Base-by-base conservation (phyloP, 2,113 vertebrate species). In the Apus apus region DNA sequence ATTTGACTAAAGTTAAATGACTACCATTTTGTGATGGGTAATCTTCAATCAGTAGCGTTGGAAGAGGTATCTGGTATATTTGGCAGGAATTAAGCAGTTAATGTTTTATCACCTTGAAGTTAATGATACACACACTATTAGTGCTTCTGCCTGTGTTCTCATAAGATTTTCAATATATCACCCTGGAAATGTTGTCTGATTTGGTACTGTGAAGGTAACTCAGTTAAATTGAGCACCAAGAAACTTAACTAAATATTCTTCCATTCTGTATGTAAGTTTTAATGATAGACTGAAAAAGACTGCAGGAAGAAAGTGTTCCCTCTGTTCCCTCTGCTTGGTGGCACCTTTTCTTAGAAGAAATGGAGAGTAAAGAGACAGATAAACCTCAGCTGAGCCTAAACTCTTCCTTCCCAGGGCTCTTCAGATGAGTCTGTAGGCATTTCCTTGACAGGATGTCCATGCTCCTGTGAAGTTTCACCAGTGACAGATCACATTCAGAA, bases 91-190 rank as follows among this genome's bases (percentile, higher is more conserved):
- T 46, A 65, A 81, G 53, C 66, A 91, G 95, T 93, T 95, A 95
- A 96, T 85, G 54, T 94, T 95, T 94, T 58, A 87, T 94, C 77
- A 94, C 77, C 84, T 77, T 87, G 88, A 72, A 67, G 96, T 96
- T 96, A 97, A 96, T 95, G 70, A 87, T 89, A 32, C 70, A 74
- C 74, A 74, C 23, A 11, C 36, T 56, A 72, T 77, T 90, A 84
- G 53, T 53, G 80, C 65, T 77, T 90, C 94, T 92, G 61, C 72
- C 56, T 60, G 29, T 56, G 79, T 84, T 94, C 89, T 90, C 80
- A 58, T 73, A 65, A 70, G 40, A 22, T 76, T 93, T 93, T 66
- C 64, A 19, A 20, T 91, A 25, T 7, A 76, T 85, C 46, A 75
- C 11, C 20, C 73, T 83, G 50, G 60, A 93, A 84, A 40, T 60